Evolutionary conservation across 2,888 invertebrate genomes (phyloP).

Genomic region (Sipha maydis): DNA sequence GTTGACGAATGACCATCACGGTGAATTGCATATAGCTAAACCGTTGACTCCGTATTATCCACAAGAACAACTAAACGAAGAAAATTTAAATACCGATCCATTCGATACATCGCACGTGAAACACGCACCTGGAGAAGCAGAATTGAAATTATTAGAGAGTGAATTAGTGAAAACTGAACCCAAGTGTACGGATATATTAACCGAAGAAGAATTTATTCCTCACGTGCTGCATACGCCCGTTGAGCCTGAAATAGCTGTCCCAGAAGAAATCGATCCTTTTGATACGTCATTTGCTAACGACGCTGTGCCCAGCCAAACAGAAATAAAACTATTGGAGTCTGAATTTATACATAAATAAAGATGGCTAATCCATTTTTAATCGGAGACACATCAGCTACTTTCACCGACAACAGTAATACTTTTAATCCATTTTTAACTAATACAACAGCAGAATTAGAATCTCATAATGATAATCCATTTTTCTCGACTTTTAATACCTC

Average conservation of each 20-base stretch:
- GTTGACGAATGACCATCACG: constrained; percentile 71
- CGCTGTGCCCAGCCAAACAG: constrained; percentile 80
- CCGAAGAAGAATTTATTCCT: constrained; percentile 64
- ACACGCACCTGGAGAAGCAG: constrained; percentile 71
- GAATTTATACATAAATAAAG: constrained; percentile 72
- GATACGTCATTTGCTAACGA: constrained; percentile 85
- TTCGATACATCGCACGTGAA: constrained; percentile 76
- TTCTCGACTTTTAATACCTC: constrained; percentile 66
- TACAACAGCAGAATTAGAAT: constrained; percentile 65
- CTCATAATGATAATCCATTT: constrained; percentile 77
- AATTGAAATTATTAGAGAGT: constrained; percentile 72
- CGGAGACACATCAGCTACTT: constrained; percentile 73
- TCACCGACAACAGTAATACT: constrained; percentile 70
- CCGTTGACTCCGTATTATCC: constrained; percentile 86
- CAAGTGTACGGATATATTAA: constrained; percentile 68
- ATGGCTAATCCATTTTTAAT: constrained; percentile 76
- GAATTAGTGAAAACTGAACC: constrained; percentile 67
- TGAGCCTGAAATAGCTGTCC: constrained; percentile 65
- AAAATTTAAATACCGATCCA: constrained; percentile 70
- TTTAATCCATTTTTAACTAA: constrained; percentile 76
- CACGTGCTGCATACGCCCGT: constrained; percentile 65
- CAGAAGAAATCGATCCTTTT: constrained; percentile 78
- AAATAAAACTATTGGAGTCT: constrained; percentile 81
- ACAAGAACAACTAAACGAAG: constrained; percentile 63
- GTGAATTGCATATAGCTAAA: constrained; percentile 73